Base-by-base conservation (phyloP, 2,888 invertebrate genomes). In the Thecocarcelia acutangulata region DNA sequence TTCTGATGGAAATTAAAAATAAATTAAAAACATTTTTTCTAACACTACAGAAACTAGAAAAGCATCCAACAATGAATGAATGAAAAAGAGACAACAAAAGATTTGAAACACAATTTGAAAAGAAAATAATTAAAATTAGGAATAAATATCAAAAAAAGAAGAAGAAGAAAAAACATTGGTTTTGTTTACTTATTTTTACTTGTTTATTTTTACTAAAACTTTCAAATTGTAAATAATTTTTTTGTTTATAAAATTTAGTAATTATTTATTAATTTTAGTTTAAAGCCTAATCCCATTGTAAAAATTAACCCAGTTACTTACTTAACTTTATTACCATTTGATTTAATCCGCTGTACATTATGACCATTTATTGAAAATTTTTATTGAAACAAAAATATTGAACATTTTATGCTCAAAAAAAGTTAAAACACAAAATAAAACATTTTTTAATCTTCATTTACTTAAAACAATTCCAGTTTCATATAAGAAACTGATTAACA, bases 261-360 rank as follows among this genome's bases (percentile, higher is more conserved):
- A 3, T 44, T 63, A 33, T 50, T 19, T 28, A 17, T 21, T 21
- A 19, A 15, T 48, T 46, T 54, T 52, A 52, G n/a, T 2, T 42
- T 42, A 21, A 74, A 64, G n/a, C 24, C 11, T 40, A 40, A 37
- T 37, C 8, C 48, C 50, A 12, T 50, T 37, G 40, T 24, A 11
- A 15, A 64, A 37, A 33, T 28, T 42, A 42, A 52, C 58, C 4
- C 28, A 13, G 12, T 17, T 63, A n/a, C n/a, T n/a, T n/a, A n/a
- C n/a, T 6, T 21, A 50, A 73, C 61, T 61, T 86, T 88, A 88
- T 89, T 88, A 89, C 86, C 87, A 88, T 88, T 88, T 88, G 87
- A 85, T 89, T 88, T 88, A 86, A 86, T 87, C 86, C 84, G n/a
- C 85, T 86, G 56, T 66, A 74, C 24, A 46, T 40, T 59, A 1